These are phyloP conservation scores for Stigmatopora nigra DNA, from an alignment of 2,113 vertebrate genomes.

Conservation along the genomic window DNA sequence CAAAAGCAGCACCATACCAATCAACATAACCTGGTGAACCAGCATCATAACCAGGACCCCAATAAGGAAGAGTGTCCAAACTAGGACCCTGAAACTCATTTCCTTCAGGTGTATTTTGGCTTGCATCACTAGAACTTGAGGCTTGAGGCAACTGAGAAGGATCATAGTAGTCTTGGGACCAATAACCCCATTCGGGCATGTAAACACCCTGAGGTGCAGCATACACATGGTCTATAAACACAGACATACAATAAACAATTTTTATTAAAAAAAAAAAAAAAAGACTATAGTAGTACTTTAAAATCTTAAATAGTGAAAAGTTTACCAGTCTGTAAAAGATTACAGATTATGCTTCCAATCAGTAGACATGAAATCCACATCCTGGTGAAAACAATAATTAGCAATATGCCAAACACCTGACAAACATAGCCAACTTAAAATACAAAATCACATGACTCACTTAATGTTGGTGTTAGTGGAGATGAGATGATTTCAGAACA, in stretches of 20 bases:
- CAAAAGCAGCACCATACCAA: background rate
- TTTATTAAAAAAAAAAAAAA: too few species aligned
- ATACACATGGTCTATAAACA: background rate
- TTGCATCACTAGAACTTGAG: background rate
- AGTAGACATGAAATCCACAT: conserved; percentile 26
- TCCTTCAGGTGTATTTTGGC: background rate
- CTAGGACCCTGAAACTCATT: background rate
- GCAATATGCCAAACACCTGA: background rate
- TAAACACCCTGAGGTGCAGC: background rate
- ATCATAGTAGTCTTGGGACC: background rate
- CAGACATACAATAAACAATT: too few species aligned
- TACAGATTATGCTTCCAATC: conserved; percentile 12
- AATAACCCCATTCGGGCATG: background rate
- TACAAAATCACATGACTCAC: conserved; percentile 4
- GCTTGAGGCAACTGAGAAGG: background rate
- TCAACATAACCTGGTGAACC: background rate
- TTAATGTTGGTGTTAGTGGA: background rate
- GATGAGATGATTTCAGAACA: background rate
- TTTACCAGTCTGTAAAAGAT: background rate
- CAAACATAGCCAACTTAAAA: too few species aligned
- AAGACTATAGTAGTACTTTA: background rate
- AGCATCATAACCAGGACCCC: background rate
- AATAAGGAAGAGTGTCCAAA: background rate
- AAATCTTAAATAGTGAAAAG: too few species aligned
- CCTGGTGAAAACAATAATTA: conserved; percentile 5